Base-by-base conservation (phyloP, 2,113 vertebrate species). In the Leucosticte australis region DNA sequence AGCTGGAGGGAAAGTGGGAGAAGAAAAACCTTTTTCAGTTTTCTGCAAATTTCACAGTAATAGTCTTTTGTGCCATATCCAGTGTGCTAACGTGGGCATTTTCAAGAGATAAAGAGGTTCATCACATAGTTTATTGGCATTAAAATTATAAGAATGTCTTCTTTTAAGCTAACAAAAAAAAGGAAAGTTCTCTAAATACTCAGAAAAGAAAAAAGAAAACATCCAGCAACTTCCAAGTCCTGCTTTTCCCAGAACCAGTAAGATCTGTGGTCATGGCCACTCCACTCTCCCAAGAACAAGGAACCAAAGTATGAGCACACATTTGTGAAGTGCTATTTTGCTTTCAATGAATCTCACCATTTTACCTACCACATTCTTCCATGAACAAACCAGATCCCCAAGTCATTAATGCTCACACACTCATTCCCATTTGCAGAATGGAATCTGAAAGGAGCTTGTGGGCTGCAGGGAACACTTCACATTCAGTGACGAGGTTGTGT, bases 1-100 rank as follows among this genome's bases (percentile, higher is more conserved):
- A 98, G 98, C 99, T 99, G 82, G 33, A 97, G 90, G 52, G 60
- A 95, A 95, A 18, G 64, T 76, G 49, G 11, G 7, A 91, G 50
- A 83, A 88, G n/a, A 81, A 77, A 90, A 83, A 64, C 30, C 13
- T 64, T 50, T 64, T 9, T 82, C 26, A 17, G n/a, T 53, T 74
- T 89, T 53, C n/a, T 62, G 20, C 22, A 70, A 31, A 71, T 52
- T 81, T 89, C 37, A 73, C 42, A 83, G 46, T 47, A 80, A 42
- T 44, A 77, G 16, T 14, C 10, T 75, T 67, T 52, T 24, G 53
- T 39, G 23, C 11, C 33, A 55, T 21, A 83, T 22, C 20, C 47
- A 71, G 11, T 31, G 22, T 18, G 27, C 20, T 37, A 87, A 71
- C 4, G 15, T 12, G 30, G 69, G n/a, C 47, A 68, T 77, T 84